Conservation (phyloP, 2,888 invertebrate species). For the Latrodectus hesperus region DNA sequence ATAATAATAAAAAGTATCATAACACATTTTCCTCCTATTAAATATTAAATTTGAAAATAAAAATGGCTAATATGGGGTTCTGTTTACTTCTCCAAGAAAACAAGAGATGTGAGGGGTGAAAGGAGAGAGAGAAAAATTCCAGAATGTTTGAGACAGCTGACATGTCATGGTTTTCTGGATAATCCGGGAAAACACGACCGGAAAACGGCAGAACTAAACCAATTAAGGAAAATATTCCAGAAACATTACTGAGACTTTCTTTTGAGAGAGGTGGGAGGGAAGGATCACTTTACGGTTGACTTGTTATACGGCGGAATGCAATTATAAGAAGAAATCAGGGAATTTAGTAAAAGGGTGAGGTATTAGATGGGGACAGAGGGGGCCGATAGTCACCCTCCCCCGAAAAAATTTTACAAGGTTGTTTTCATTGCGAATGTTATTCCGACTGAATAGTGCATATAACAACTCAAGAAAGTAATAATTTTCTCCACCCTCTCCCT, state of each 20-base stretch:
- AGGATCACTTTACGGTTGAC: conserved; percentile 26
- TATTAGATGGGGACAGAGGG: background rate
- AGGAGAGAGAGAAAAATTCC: background rate
- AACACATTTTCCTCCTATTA: background rate
- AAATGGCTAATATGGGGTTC: background rate
- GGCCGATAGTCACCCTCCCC: background rate
- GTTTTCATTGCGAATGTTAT: conserved; percentile 1
- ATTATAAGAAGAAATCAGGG: conserved; percentile 21
- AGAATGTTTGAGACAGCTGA: background rate
- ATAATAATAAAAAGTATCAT: no score
- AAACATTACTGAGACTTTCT: background rate
- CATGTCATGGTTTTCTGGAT: background rate
- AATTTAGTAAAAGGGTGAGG: background rate
- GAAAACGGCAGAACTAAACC: background rate
- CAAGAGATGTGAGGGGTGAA: background rate
- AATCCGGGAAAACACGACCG: background rate
- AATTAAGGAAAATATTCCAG: conserved; percentile 5
- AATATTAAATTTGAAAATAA: conserved; percentile 1
- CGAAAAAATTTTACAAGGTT: background rate
- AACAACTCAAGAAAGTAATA: background rate
- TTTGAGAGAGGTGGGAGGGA: background rate
- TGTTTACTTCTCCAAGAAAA: background rate
- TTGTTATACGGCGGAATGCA: conserved; percentile 29
- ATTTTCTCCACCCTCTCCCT: background rate
- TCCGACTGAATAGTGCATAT: background rate